Base-by-base conservation (phyloP, 2,797 vertebrate species). In the Adrianichthys oophorus region DNA sequence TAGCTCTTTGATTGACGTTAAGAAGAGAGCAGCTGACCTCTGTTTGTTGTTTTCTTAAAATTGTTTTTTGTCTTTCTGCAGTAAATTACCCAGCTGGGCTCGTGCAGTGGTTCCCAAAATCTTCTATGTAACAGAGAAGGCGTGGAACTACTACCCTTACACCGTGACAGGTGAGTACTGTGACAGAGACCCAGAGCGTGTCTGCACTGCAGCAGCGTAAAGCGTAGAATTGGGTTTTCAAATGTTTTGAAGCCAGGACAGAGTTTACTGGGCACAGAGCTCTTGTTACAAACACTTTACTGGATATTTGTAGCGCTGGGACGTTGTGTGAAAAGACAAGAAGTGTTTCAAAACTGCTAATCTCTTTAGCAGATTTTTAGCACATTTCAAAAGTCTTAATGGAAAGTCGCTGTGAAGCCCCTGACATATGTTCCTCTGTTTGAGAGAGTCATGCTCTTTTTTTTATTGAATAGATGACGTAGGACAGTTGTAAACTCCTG, bases 61-160 rank as follows among this genome's bases (percentile, higher is more conserved):
- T 49, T 5, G 71, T 24, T 72, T 40, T 66, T 23, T 74, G 47
- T 84, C 52, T 75, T 50, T 49, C 53, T 66, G 56, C 89, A 98
- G 97, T 92, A 98, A 98, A 86, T 90, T 98, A 72, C 96, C 97
- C 63, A 96, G 92, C 78, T 98, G 96, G 97, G 97, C 96, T 68
- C 93, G 95, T 86, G 96, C 96, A 62, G 96, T 98, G 66, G 96
- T 98, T 76, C 97, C 96, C 41, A 97, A 96, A 86, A 98, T 98
- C 89, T 98, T 98, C 91, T 98, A 98, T 0, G 94, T 98, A 69
- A 98, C 97, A 1, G 96, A 98, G 85, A 98, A 98, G 81, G 96
- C 96, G 1, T 98, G 96, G 96, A 98, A 98, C 92, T 98, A 98
- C 67, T 98, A 98, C 70, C 96, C 96, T 19, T 97, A 97, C 68